phyloP scores from a whole-genome alignment of 2,797 vertebrate genomes.

The Austrolebias charrua region DNA sequence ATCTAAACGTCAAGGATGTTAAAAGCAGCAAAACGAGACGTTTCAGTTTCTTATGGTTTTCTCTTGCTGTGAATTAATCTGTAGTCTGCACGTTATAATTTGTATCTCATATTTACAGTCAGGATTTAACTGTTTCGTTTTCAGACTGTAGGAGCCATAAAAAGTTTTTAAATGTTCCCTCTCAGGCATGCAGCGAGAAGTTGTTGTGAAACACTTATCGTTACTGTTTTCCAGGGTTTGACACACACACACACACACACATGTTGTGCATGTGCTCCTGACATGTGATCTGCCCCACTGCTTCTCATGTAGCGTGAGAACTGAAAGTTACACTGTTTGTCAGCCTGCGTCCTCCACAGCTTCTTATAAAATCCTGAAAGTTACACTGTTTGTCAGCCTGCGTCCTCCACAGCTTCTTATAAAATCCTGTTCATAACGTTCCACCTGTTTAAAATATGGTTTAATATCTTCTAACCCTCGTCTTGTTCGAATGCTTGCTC shows the following conservation, averaged over 20 bases:
- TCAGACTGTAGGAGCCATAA: background rate
- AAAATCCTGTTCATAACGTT: slow-evolving; percentile 20
- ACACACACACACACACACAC: no score
- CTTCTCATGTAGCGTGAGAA: slow-evolving; percentile 28
- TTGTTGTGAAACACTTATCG: background rate
- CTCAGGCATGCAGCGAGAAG: background rate
- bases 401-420: slow-evolving; percentile 13
- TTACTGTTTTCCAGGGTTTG: slow-evolving; percentile 18
- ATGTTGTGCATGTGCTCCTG: slow-evolving; percentile 19
- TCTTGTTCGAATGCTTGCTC: background rate
- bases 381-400: slow-evolving; percentile 25
- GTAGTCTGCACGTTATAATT: background rate
- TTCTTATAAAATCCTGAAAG: slow-evolving; percentile 19
- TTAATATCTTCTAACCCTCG: slow-evolving; percentile 10
- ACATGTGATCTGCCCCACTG: slow-evolving; percentile 32
- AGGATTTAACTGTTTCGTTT: background rate
- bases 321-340: slow-evolving; percentile 17
- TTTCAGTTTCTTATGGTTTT: background rate
- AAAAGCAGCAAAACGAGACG: background rate
- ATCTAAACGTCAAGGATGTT: background rate
- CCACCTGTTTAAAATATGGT: slow-evolving; percentile 1
- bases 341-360: slow-evolving; percentile 19
- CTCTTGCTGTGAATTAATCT: background rate
- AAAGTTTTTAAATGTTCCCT: background rate
- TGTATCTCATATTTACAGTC: background rate